Conservation (phyloP, 1,140 invertebrate species). For the Aphidius ervi region DNA sequence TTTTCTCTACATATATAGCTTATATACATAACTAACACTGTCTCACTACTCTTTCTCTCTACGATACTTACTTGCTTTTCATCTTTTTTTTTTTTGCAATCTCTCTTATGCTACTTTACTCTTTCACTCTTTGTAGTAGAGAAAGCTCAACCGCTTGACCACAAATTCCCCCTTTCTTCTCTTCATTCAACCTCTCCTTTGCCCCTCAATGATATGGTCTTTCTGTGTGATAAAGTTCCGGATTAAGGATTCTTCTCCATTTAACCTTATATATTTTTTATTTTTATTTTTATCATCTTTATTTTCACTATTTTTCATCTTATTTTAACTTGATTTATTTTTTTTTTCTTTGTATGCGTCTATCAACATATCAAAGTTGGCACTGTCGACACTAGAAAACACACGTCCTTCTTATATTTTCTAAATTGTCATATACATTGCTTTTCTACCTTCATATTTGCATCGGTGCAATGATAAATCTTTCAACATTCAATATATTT, state of each 20-base stretch:
- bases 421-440: too few relatives aligned
- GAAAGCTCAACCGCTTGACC: slow-evolving; percentile 30
- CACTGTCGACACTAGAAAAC: too few relatives aligned
- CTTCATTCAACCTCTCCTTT: too few relatives aligned
- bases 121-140: not conserved
- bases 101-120: not conserved
- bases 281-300: not conserved
- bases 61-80: not conserved
- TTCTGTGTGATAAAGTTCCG: slow-evolving; percentile 36
- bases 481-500: too few relatives aligned
- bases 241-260: slow-evolving; percentile 36
- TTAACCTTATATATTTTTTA: slow-evolving; percentile 24
- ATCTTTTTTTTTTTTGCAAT: not conserved
- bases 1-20: not conserved
- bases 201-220: slow-evolving; percentile 12
- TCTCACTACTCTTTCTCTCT: not conserved
- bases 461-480: too few relatives aligned
- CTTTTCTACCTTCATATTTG: too few relatives aligned
- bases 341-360: too few relatives aligned
- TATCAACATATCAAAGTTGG: too few relatives aligned
- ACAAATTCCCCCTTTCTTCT: not conserved
- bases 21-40: not conserved
- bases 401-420: too few relatives aligned
- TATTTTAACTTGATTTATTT: too few relatives aligned
- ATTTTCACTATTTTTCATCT: too few relatives aligned